Base-by-base conservation (phyloP, 2,888 invertebrate genomes). In the Caenorhabditis sp. region DNA sequence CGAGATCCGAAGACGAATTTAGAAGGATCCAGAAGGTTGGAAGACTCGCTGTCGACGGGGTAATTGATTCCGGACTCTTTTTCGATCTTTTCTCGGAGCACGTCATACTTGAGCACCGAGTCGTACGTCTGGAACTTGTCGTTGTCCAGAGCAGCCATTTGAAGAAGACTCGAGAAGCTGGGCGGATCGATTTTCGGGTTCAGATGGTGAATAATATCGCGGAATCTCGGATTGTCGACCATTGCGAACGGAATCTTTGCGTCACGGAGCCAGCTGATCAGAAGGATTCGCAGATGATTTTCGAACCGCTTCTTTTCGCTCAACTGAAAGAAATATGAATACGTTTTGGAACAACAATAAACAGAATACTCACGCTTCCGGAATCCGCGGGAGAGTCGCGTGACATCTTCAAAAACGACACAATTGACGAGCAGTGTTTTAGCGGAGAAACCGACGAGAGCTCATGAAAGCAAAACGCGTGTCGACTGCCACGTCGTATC, bases 181-280 rank as follows among this genome's bases (percentile, higher is more conserved):
- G 63, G 63, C 17, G 24, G 53, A 3, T 30, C 24, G 32, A 63
- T 24, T 5, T 17, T n/a, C 2, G 63, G 63, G n/a, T 63, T 53
- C 24, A 63, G 63, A 30, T 45, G 17, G 1, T 26, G 32, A 11
- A 63, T 17, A 7, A 63, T 20, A 0, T 43, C 35, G 15, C 53
- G 53, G 24, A 63, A 41, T 13, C 13, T 20, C 1, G 32, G 45
- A 13, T 35, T 32, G 1, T 62, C 39, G 1, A 63, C 53, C 7
- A 41, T 27, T 3, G 41, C 17, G 15, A 50, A 63, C 8, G 63
- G 53, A 5, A 43, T 17, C 20, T 45, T 32, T 4, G 15, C 0
- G 9, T 53, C 35, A 8, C 39, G 45, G 26, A 63, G 5, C 11
- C 53, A 52, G 20, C 8, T n/a, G 39, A 62, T 41, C 2, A 62